A percentile compares a stretch with the other conserved stretches of the same genome.
Evolutionary conservation across 2,113 vertebrate genomes (phyloP).

Genomic region (Helogale parvula): DNA sequence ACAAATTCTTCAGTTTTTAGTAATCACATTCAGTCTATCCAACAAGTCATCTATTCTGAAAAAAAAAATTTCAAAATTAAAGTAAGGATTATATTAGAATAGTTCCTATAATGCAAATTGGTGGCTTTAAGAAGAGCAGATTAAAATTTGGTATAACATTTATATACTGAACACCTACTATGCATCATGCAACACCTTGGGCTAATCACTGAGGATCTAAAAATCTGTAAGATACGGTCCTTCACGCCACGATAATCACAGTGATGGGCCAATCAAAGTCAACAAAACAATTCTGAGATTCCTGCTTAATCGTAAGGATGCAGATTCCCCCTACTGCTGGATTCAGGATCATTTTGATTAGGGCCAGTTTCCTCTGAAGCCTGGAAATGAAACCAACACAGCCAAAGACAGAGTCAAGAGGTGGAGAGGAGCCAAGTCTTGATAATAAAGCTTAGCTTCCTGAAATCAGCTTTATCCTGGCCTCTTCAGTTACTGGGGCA

Average conservation of each 20-base stretch:
- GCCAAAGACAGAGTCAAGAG: neutral
- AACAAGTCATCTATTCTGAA: neutral
- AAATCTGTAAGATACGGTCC: neutral
- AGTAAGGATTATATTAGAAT: neutral
- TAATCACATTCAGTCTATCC: neutral
- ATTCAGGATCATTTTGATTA: neutral
- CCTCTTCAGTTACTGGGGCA: neutral
- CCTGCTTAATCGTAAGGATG: neutral
- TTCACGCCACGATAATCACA: neutral
- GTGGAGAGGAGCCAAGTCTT: neutral
- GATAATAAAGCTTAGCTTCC: neutral
- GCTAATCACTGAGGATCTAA: neutral
- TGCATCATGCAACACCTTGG: neutral
- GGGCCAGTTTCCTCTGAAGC: neutral
- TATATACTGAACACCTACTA: neutral
- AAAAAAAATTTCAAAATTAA: constrained; percentile 22
- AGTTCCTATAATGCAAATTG: neutral
- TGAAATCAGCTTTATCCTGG: neutral
- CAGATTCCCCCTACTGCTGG: neutral
- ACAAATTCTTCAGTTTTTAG: neutral
- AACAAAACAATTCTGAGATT: neutral
- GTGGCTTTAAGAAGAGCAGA: neutral
- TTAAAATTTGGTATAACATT: neutral
- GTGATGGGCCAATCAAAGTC: neutral
- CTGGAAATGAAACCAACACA: neutral